Base-by-base conservation (phyloP, 2,888 invertebrate species). In the Luffia ferchaultella region DNA sequence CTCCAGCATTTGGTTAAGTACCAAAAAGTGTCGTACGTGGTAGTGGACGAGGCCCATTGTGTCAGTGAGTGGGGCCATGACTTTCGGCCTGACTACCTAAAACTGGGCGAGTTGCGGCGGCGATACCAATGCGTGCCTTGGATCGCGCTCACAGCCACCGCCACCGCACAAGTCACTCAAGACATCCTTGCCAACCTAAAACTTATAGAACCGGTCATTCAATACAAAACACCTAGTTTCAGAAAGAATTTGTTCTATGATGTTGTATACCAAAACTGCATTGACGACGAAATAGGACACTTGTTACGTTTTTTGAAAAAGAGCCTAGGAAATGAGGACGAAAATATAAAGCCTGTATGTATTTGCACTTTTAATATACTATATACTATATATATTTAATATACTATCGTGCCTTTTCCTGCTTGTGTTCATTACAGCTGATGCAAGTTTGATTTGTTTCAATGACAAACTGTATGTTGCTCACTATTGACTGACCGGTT, bases 41-140 rank as follows among this genome's bases (percentile, higher is more conserved):
- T 97, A 18, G 93, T 99, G 12, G 99, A 99, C 76, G 99, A 99
- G 82, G 97, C 97, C 1, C 97, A 97, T 76, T 97, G 97, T 80
- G 96, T 99, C 0, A 97, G 96, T 62, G 93, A 98, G 63, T 99
- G 98, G 99, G 99, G 99, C 0, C 98, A 98, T 76, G 98, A 98
- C 74, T 99, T 99, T 71, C 86, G 97, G 5, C 96, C 96, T 0
- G 96, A 96, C 73, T 99, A 98, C 71, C 85, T 98, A 18, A 95
- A 95, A 72, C 79, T 99, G 18, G 96, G 97, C 15, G 61, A 70
- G 49, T 60, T 83, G 43, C 64, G 82, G 60, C 83, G 82, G 53
- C 68, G 66, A 55, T 90, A 91, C 67, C 87, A 87, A 50, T 80
- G 86, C 50, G 87, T 96, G 53, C 91, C 95, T 1, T 94, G 95